Evolutionary conservation across 1,140 invertebrate genomes (phyloP), one percentile per base, ranked within the genome.

Genomic region (Acromyrmex heyeri): DNA sequence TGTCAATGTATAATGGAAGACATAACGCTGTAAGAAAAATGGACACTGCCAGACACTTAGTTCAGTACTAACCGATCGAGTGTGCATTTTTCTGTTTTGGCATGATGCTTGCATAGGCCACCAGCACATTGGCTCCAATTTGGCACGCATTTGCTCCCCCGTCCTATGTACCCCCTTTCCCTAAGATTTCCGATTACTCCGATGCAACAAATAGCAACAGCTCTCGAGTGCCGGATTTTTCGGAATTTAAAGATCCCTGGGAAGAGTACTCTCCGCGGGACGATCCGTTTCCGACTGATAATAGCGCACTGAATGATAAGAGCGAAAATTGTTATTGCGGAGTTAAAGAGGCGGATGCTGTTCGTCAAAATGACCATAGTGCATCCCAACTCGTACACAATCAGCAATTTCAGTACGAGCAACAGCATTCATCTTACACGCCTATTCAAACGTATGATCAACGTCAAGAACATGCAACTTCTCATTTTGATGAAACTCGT

Each of bases 181-280:
- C 87, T 30, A 57, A 82, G 18, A 61, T 10, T 67, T 83, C 77
- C 69, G 12, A 55, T 77, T 67, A 67, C 61, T 62, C 67, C 65
- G 75, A 91, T 67, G 64, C 55, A 77, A 90, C 79, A 69, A 69
- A 61, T 62, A 48, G 88, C 24, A 85, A 83, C 18, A 57, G 6
- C 57, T 24, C 76, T 69, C 75, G 87, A 81, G 38, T 55, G 34
- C 75, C 81, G 69, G 83, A 95, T 87, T 94, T 96, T 88, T 93
- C 94, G 16, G 94, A 97, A 87, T 96, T 96, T 92, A 93, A 95
- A 91, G 96, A 97, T 93, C 96, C 96, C 1, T 97, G 96, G 96
- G 93, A 96, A 30, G 92, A 94, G 86, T 96, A 96, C 87, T 67
- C 4, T 30, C 64, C 77, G 12, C 72, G 87, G 55, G 78, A 86